Base-by-base conservation (phyloP, 2,888 invertebrate genomes). In the Coremacera marginata region DNA sequence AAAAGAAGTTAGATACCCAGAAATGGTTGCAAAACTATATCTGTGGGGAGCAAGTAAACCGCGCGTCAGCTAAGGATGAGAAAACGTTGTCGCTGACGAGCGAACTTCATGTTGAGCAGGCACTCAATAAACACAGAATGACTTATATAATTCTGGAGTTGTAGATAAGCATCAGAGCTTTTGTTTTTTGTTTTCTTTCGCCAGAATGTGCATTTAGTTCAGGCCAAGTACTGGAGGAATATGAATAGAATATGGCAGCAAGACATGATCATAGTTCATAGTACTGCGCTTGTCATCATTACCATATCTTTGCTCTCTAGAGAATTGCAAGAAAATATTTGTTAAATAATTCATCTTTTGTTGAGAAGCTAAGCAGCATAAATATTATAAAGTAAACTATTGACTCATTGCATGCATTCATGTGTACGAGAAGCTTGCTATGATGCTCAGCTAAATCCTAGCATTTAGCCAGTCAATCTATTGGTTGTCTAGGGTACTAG, bases 401-500 rank as follows among this genome's bases (percentile, higher is more conserved):
- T 44, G 44, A 44, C 14, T 14, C 14, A 44, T 44, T 44, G 44
- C 44, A 11, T 44, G 44, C 44, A 44, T 11, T 44, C 11, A 44
- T 44, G 44, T 11, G 44, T 44, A 11, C 44, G 14, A 11, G 44
- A 11, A 44, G 11, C 44, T 44, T 44, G 44, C 44, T 44, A 44
- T 44, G 44, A 44, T 44, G 44, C 11, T 11, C 3, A 44, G 14
- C 44, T 44, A 44, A 44, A 44, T 14, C 60, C 60, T 27, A 60
- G 22, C 22, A 60, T 27, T 27, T 27, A 60, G 27, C 5, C 60
- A 60, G 25, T 60, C 60, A 27, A 60, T 14, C 60, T 60, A 60
- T 60, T 27, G 60, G 27, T 60, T 60, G 60, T 27, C 25, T 60
- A 60, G 60, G 60, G 27, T 60, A 60, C 60, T 60, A 22, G 60